Base-by-base conservation (phyloP, 2,888 invertebrate species). In the Polylopha cassiicola region DNA sequence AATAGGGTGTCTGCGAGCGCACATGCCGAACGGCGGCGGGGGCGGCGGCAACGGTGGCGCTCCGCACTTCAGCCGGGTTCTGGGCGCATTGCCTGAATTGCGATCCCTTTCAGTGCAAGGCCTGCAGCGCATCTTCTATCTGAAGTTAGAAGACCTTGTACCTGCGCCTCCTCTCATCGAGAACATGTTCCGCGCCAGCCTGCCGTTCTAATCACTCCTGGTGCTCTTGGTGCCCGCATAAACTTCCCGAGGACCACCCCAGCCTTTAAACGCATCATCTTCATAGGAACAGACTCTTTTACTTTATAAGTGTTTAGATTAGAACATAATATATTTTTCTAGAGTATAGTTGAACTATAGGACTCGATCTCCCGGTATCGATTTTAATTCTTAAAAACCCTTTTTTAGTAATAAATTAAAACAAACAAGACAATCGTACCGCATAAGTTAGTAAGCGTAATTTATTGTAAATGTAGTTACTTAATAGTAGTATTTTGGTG, bases 81-180 rank as follows among this genome's bases (percentile, higher is more conserved):
- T 98, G 48, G 95, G 95, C 33, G 97, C 97, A 76, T 88, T 98
- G 55, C 96, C 98, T 3, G 97, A 97, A 74, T 88, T 98, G 56
- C 89, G 98, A 49, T 95, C 95, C 36, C 89, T 98, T 41, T 95
- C 96, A 58, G 94, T 96, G 37, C 97, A 97, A 74, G 98, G 97
- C 42, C 89, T 97, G 46, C 97, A 97, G 80, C 89, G 97, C 70
- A 95, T 98, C 81, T 96, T 96, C 86, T 97, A 96, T 82, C 87
- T 97, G 58, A 97, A 97, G 76, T 87, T 97, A 36, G 96, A 97
- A 78, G 96, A 96, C 75, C 87, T 95, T 61, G 95, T 95, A 46
- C 95, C 95, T 13, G 95, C 95, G 42, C 97, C 97, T 32, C 93
- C 95, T 6, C 89, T 96, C 57, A 96, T 98, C 68, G 97, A 97